Conservation (phyloP, 2,888 invertebrate genomes). For the Andrena flavipes region DNA sequence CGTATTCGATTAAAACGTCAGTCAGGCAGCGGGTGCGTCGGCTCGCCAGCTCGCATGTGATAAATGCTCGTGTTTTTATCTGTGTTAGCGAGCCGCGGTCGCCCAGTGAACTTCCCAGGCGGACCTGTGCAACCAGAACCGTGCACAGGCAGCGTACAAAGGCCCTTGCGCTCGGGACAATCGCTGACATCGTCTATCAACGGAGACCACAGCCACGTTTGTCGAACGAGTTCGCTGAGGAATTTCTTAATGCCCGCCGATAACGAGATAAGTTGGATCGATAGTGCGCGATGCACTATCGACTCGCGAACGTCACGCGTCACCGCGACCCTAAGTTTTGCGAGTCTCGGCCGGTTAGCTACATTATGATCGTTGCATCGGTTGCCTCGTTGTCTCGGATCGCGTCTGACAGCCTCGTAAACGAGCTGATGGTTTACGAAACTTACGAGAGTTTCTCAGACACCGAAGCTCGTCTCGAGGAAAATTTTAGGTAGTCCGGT, state of each 20-base stretch:
- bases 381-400: not conserved
- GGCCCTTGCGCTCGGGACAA: constrained; percentile 37
- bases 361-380: not conserved
- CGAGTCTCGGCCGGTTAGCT: not conserved
- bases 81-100: not conserved
- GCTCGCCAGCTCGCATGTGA: constrained; percentile 38
- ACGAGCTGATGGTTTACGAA: not conserved
- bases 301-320: not conserved
- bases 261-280: constrained; percentile 52
- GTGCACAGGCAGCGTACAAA: constrained; percentile 30
- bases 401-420: not conserved
- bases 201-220: constrained; percentile 25
- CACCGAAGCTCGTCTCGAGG: not conserved
- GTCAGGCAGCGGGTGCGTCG: constrained; percentile 16
- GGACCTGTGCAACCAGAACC: constrained; percentile 42
- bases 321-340: constrained; percentile 8
- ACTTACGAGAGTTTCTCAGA: not conserved
- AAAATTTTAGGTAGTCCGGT: not conserved
- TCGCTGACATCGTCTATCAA: constrained; percentile 23
- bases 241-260: constrained; percentile 57
- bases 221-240: constrained; percentile 44
- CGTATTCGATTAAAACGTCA: constrained; percentile 60
- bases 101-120: constrained; percentile 29
- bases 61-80: constrained; percentile 61
- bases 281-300: constrained; percentile 12